A percentile compares a stretch with the other conserved stretches of the same genome.
These are phyloP conservation scores for Eira barbara DNA, from an alignment of 2,113 vertebrate species.

Conservation along the genomic window DNA sequence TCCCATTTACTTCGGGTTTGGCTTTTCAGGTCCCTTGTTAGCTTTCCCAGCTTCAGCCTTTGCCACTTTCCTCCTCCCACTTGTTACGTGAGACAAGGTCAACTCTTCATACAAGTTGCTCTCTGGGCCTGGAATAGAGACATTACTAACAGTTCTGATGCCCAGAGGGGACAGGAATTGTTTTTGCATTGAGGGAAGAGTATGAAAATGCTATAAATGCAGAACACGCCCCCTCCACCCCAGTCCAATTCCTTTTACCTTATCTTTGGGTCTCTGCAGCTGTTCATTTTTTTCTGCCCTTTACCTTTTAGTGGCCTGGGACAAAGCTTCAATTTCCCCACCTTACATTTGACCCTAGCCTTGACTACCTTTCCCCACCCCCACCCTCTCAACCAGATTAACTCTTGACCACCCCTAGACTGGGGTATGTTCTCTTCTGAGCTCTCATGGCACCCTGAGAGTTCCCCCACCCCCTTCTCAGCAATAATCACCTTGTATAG, in stretches of 20 bases:
- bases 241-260: neutral
- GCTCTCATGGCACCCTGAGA: neutral
- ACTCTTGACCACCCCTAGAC: neutral
- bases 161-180: neutral
- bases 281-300: neutral
- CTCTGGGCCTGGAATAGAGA: neutral
- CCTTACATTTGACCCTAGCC: neutral
- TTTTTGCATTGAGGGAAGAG: neutral
- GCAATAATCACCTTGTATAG: slow-evolving; percentile 49
- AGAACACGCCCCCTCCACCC: neutral
- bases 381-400: neutral
- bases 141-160: slow-evolving; percentile 4
- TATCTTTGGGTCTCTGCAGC: neutral
- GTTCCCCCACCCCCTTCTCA: neutral
- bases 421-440: neutral
- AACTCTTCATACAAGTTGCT: neutral
- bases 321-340: slow-evolving; percentile 1
- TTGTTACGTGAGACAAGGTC: neutral
- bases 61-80: neutral
- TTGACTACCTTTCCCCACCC: neutral
- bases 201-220: neutral
- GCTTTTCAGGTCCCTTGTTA: neutral
- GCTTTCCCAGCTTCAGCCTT: slow-evolving; percentile 13
- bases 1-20: neutral
- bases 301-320: neutral